A percentile compares a stretch with the other conserved stretches of the same genome.
These are phyloP conservation scores for Aleiodes sp. DNA, from an alignment of 1,140 invertebrate genomes.

Conservation along the genomic window DNA sequence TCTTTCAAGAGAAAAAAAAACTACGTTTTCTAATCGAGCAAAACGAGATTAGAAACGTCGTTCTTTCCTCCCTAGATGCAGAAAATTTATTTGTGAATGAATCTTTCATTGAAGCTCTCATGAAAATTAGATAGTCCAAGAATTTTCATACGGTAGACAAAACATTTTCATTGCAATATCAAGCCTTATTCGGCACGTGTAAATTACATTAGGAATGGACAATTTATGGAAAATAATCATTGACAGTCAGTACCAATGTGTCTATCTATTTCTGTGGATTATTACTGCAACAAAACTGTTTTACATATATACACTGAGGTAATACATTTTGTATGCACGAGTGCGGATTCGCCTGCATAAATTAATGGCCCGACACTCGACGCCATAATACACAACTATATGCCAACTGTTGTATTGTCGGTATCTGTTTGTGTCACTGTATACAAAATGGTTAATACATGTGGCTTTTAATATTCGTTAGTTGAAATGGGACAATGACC, in stretches of 20 bases:
- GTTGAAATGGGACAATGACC: neutral
- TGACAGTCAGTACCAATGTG: neutral
- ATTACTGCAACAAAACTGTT: neutral
- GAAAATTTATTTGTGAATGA: no score
- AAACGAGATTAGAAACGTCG: no score
- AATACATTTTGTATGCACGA: constrained; percentile 24
- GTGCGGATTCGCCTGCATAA: constrained; percentile 22
- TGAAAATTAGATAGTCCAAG: no score
- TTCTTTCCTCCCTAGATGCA: no score
- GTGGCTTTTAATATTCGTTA: neutral
- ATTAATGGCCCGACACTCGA: constrained; percentile 17
- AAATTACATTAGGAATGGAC: no score
- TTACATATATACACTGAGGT: neutral
- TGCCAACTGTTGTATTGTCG: neutral
- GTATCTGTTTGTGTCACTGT: constrained; percentile 9
- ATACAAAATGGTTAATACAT: neutral
- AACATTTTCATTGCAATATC: no score
- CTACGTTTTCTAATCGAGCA: no score
- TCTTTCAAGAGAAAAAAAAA: no score
- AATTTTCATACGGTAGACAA: no score
- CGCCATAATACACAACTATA: constrained; percentile 4
- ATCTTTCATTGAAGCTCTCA: no score
- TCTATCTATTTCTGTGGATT: neutral
- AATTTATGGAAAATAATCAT: no score
- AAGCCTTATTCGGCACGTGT: no score